Evolutionary conservation across 2,797 vertebrate genomes (phyloP).

Genomic region (Eospalax fontanierii): DNA sequence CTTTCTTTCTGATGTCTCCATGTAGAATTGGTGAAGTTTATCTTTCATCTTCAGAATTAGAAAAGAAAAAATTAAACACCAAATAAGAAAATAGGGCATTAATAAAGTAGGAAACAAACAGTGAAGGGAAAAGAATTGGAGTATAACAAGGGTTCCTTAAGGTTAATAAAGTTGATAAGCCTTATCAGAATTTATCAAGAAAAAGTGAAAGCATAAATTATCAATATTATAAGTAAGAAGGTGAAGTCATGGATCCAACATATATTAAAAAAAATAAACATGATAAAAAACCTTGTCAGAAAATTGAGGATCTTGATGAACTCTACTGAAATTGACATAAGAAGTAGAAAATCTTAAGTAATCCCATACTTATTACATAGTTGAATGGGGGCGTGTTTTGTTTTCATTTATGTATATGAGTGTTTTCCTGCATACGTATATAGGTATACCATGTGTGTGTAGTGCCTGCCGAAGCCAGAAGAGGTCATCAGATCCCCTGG

Average conservation of each 20-base stretch:
- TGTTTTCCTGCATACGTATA: too few relatives aligned
- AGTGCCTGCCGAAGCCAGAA: too few relatives aligned
- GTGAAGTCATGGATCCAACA: not conserved
- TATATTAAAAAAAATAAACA: not conserved
- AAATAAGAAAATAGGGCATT: conserved; percentile 46
- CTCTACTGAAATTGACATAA: conserved; percentile 15
- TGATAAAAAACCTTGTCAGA: not conserved
- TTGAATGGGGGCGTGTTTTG: not conserved
- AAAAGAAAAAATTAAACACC: conserved; percentile 49
- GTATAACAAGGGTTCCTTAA: conserved; percentile 49
- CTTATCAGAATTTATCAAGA: conserved; percentile 1
- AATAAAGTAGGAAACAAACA: conserved; percentile 46
- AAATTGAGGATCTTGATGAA: conserved; percentile 47
- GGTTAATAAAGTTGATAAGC: conserved; percentile 53
- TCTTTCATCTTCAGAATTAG: conserved; percentile 44
- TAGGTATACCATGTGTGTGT: too few relatives aligned
- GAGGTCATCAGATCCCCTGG: too few relatives aligned
- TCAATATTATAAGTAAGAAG: conserved; percentile 33
- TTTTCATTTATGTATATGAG: too few relatives aligned
- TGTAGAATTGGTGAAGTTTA: not conserved
- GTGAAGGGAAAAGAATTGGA: conserved; percentile 20
- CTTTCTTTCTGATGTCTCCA: not conserved
- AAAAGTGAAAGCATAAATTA: conserved; percentile 32
- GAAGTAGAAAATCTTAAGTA: conserved; percentile 31
- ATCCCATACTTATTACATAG: not conserved